Evolutionary conservation across 2,113 vertebrate genomes (phyloP).

Genomic region (Tympanuchus pallidicinctus): DNA sequence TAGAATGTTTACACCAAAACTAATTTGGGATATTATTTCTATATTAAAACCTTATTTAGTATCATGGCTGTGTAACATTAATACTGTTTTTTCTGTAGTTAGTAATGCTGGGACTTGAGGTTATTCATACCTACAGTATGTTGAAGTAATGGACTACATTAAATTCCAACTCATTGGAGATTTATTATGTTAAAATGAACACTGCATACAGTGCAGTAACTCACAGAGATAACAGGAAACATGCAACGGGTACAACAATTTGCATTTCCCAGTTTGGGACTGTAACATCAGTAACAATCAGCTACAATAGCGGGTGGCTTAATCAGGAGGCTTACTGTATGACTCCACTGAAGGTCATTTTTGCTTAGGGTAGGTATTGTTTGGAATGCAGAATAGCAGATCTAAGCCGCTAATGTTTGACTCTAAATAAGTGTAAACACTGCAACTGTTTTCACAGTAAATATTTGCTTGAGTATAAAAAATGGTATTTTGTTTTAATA

Average conservation of each 20-base stretch:
- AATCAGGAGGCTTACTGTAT: background rate
- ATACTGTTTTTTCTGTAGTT: background rate
- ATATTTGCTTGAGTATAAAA: slow-evolving; percentile 27
- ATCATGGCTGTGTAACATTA: background rate
- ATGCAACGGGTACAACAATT: slow-evolving; percentile 7
- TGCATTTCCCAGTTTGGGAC: background rate
- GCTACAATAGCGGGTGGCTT: background rate
- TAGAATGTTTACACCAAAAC: background rate
- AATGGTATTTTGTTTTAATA: background rate
- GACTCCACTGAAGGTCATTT: slow-evolving; percentile 29
- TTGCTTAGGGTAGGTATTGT: background rate
- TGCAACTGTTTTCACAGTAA: slow-evolving; percentile 15
- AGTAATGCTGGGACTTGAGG: background rate
- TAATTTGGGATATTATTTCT: background rate
- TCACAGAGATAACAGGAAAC: slow-evolving; percentile 39
- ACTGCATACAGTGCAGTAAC: slow-evolving; percentile 33
- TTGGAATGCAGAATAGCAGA: background rate
- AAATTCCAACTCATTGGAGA: slow-evolving; percentile 47
- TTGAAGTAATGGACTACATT: slow-evolving; percentile 1
- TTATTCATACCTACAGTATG: slow-evolving; percentile 21
- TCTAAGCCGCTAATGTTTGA: background rate
- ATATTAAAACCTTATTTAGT: background rate
- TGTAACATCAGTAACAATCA: background rate
- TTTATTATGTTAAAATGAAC: slow-evolving; percentile 48
- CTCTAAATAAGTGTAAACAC: slow-evolving; percentile 16